phyloP scores from a whole-genome alignment of 2,797 vertebrate genomes.

The Pelochelys cantorii region DNA sequence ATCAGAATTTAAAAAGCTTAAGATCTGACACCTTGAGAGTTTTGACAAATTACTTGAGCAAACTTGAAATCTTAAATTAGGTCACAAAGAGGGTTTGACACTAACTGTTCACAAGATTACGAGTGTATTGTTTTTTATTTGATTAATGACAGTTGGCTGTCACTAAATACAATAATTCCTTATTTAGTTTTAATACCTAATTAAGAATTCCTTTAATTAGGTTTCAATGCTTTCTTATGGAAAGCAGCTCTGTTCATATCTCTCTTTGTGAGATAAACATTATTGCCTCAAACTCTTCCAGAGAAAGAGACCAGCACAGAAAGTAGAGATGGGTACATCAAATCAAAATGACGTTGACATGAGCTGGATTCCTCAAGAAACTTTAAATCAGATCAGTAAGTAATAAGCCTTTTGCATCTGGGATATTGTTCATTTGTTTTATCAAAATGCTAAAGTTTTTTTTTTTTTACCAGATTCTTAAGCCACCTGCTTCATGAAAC shows the following conservation, averaged over 20 bases:
- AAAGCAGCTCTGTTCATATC: neutral
- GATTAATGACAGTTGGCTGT: neutral
- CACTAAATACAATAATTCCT: neutral
- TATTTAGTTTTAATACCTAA: neutral
- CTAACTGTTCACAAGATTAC: neutral
- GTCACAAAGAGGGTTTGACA: neutral
- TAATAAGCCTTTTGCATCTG: conserved; percentile 41
- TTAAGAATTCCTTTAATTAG: too few species aligned
- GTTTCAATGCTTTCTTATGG: neutral
- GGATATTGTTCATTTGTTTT: neutral
- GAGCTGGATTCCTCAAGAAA: conserved; percentile 99
- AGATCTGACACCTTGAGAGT: neutral
- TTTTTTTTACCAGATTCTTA: neutral
- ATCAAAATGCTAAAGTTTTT: neutral
- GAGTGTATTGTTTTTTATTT: neutral
- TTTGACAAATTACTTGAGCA: neutral
- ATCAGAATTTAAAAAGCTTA: neutral
- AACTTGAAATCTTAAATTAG: neutral
- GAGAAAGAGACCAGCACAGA: conserved; percentile 93
- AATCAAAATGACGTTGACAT: conserved; percentile 97
- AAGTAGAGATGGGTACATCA: conserved; percentile 96
- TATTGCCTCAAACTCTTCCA: conserved; percentile 66
- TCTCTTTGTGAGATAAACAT: neutral
- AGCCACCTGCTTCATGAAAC: neutral
- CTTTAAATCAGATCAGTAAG: conserved; percentile 98